Conservation (phyloP, 64 coral and sea anemone genomes). For the Pachyseris speciosa region DNA sequence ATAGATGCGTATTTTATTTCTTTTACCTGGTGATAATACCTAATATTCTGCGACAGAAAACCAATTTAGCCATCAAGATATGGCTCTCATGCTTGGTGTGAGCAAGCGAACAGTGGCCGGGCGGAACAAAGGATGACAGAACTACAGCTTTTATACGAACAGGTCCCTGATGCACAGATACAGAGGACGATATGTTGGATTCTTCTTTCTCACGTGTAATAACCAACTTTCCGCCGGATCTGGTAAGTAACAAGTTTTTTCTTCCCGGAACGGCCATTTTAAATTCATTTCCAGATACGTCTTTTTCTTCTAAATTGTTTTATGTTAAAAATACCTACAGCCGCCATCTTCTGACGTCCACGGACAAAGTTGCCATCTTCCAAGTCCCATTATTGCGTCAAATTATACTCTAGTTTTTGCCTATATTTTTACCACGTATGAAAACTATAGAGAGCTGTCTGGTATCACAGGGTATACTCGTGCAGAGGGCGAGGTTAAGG, state of each 20-base stretch:
- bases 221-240: constrained; percentile 54
- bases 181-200: constrained; percentile 72
- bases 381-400: too few relatives aligned
- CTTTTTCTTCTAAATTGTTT: neutral
- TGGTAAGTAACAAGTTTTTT: neutral
- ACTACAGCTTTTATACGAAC: constrained; percentile 39
- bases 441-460: constrained; percentile 72
- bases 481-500: constrained; percentile 47
- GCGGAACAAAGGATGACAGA: constrained; percentile 62
- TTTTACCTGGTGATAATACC: too few relatives aligned
- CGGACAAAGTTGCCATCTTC: neutral
- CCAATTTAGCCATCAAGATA: constrained; percentile 53
- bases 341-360: neutral
- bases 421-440: constrained; percentile 29
- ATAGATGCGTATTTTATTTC: too few relatives aligned
- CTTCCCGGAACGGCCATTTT: neutral
- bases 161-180: constrained; percentile 31
- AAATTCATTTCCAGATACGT: neutral
- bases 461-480: constrained; percentile 40
- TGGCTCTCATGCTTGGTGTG: constrained; percentile 74
- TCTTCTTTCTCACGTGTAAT: constrained; percentile 24
- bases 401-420: neutral
- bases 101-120: constrained; percentile 61
- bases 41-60: constrained; percentile 70
- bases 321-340: neutral